Base-by-base conservation (phyloP, 2,113 vertebrate genomes). In the Apteryx mantelli region DNA sequence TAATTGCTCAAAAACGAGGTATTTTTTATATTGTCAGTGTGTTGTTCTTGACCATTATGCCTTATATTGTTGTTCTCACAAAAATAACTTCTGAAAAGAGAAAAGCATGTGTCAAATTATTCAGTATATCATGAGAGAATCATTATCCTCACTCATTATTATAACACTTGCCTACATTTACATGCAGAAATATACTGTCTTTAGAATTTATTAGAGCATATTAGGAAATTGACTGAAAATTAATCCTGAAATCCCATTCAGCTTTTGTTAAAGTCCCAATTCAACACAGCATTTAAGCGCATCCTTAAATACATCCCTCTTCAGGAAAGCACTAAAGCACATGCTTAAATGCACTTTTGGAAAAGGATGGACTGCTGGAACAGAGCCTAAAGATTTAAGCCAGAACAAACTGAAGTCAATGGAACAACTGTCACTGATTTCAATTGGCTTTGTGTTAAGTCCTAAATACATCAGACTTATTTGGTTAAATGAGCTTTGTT, bases 21-120 rank as follows among this genome's bases (percentile, higher is more conserved):
- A 7, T 6, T 69, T 84, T 94, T 91, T 64, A 34, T 82, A 50
- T 38, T 80, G 7, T 85, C 28, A 65, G 34, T 42, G 24, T 71
- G 38, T 32, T 89, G 48, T 74, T 97, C 83, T 82, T 95, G 73
- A 82, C 58, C 74, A 93, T 95, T 92, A 94, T 80, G 56, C 24
- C 85, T 95, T 82, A 64, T 85, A 81, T 53, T 44, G 20, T 56
- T 92, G 32, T 73, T 83, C 44, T 74, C 53, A 73, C 84, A 96
- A 95, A 91, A 70, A 34, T 71, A 91, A 68, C 52, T 78, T 88
- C 30, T 36, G 46, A 87, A 92, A 93, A 91, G 68, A 88, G 71
- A 93, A 88, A 79, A 91, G 11, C 20, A 34, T 76, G 48, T 91
- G 52, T 91, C 79, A 82, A 66, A 92, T 91, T 87, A 82, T 42